A percentile compares a stretch with the other conserved stretches of the same genome.
These are phyloP conservation scores for Hemithea aestivaria DNA, from an alignment of 2,888 invertebrate genomes.

Conservation along the genomic window DNA sequence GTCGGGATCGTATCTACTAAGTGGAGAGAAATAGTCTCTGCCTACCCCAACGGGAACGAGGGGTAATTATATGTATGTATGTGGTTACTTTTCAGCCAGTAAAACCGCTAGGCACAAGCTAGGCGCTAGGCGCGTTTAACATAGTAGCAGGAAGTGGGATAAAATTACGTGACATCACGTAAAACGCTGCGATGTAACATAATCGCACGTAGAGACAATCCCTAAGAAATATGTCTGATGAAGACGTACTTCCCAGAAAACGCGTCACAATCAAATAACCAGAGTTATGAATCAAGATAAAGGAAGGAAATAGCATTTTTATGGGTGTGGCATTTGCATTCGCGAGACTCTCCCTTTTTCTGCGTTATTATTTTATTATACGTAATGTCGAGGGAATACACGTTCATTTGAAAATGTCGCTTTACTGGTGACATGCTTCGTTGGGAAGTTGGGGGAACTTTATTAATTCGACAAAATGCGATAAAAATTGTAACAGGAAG, in stretches of 20 bases:
- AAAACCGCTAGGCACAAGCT: no score
- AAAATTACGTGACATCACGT: no score
- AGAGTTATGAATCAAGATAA: slow-evolving; percentile 1
- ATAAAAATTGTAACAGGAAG: slow-evolving; percentile 2
- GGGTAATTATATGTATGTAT: no score
- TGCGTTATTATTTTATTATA: slow-evolving; percentile 9
- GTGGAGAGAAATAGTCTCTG: no score
- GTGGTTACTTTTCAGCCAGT: no score
- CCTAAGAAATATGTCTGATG: slow-evolving; percentile 14
- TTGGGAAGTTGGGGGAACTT: background rate
- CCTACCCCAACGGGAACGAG: no score
- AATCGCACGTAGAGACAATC: no score
- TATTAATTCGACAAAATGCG: slow-evolving; percentile 1
- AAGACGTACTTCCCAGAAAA: slow-evolving; percentile 5
- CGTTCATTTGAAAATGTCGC: slow-evolving; percentile 8
- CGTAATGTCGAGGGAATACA: slow-evolving; percentile 8
- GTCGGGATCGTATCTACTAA: no score
- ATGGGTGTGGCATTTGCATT: slow-evolving; percentile 5
- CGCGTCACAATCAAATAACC: slow-evolving; percentile 2
- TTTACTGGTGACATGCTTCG: slow-evolving; percentile 3
- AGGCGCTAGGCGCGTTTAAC: no score
- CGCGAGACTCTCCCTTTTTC: slow-evolving; percentile 12
- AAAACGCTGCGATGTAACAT: no score
- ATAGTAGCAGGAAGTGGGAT: no score
- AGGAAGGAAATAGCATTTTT: background rate